Base-by-base conservation (phyloP, 2,888 invertebrate species). In the Camptogramma bilineatum region DNA sequence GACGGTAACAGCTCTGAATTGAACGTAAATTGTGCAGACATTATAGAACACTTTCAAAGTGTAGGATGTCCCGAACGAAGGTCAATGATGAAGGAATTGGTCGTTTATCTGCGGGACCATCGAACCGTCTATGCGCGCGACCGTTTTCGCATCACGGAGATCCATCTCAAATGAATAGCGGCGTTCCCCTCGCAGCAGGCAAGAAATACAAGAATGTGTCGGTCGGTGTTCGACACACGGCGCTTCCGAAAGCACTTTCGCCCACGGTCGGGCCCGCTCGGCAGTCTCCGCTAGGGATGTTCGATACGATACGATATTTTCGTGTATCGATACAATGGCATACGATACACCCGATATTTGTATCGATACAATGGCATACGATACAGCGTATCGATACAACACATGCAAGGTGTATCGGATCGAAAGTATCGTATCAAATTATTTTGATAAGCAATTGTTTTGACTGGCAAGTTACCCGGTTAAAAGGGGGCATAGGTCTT, bases 221-320 rank as follows among this genome's bases (percentile, higher is more conserved):
- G 75, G 77, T 76, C 76, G 73, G 73, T 74, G 72, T 64, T 71
- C 67, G 67, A 66, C 69, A 72, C 76, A 75, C 82, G 79, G 78
- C 82, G 84, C 78, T 85, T 84, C 88, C 87, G 85, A 89, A 85
- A 86, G 81, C 84, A 90, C 91, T 91, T 91, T 93, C 90, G 90
- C 87, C 85, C 79, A 74, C 83, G 75, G 73, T 91, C 93, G 93
- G 87, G 69, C 66, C 46, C 57, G 66, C 68, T 91, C 93, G 93
- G 85, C 76, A 66, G 69, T 77, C 78, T 79, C 85, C 91, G 92
- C 82, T n/a, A n/a, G n/a, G n/a, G n/a, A n/a, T n/a, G n/a, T n/a
- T n/a, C n/a, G n/a, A n/a, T n/a, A n/a, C n/a, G n/a, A n/a, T n/a
- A n/a, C n/a, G n/a, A n/a, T n/a, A n/a, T n/a, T n/a, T n/a, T n/a